Evolutionary conservation across 2,888 invertebrate species (phyloP), one percentile per base, ranked within the genome.

Genomic region (Nymphalis c-album): DNA sequence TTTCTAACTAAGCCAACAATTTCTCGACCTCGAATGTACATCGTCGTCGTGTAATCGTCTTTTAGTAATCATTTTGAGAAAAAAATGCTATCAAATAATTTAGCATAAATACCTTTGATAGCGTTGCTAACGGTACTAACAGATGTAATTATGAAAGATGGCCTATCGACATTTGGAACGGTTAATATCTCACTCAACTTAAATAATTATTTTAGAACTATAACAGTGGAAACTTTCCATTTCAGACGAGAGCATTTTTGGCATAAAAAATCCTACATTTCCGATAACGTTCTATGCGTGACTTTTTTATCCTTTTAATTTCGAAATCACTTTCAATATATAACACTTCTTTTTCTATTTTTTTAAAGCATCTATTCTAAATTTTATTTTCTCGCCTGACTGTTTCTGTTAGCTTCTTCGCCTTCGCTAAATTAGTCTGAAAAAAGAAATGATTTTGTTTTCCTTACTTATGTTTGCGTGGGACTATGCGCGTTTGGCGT

Each of bases 391-490:
- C 18, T 57, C 57, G 40, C 57, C 57, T 40, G 40, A 57, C 40
- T 40, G 18, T 53, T 26, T 55, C 31, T 35, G n/a, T 18, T 13
- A 40, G 57, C 57, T 60, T 60, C 17, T 59, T 57, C 18, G 46
- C 60, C 18, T 16, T 18, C 47, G 31, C 31, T 20, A 8, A 16
- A 55, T 55, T 55, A 31, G 55, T n/a, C 70, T 71, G 70, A 72
- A 69, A 31, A 81, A 83, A 87, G 83, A 88, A 84, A 83, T 87
- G 81, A 85, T 87, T 89, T 88, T 91, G 82, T 88, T 92, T 89
- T 87, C 84, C 81, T 85, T 83, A 87, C 86, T 82, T 90, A 90
- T 91, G 91, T 91, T 89, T 89, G 85, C 90, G 83, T 85, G 84
- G 90, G 87, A 83, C 82, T 80, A 76, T 85, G 80, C 82, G 84